Evolutionary conservation across 2,888 invertebrate species (phyloP), one percentile per base, ranked within the genome.

Genomic region (Drosophila yooni): DNA sequence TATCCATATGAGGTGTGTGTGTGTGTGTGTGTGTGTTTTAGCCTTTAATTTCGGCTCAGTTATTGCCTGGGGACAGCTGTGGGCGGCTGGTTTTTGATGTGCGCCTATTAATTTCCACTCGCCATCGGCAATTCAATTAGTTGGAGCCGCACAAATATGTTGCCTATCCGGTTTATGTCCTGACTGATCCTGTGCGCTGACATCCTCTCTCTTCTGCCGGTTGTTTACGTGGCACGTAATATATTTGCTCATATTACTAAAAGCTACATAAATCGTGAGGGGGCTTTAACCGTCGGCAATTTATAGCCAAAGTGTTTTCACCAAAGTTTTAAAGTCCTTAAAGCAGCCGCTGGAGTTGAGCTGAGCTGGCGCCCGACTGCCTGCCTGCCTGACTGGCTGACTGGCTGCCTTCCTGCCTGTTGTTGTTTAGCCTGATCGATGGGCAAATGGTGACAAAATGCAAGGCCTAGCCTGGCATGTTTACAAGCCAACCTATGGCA

Each of bases 381-480:
- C 25, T 18, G 3, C 13, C 33, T 31, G 10, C 10, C 33, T 10
- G 33, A 0, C 33, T 33, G 10, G n/a, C 54, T 18, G 27, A n/a
- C 27, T 18, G 3, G 13, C 8, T 33, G 11, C 13, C 34, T 34
- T 11, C 0, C 34, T 13, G 34, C 13, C 40, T n/a, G 40, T 43
- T 21, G 73, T 71, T 86, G 76, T 74, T 85, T 79, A 84, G 84
- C 85, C 89, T 88, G 89, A 88, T 88, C 88, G 89, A 88, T 88
- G 89, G 84, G 76, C 84, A 79, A 88, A 83, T 80, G 86, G 82
- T 88, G 89, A 88, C 88, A 88, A 89, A 89, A 86, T 83, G 86
- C 84, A 81, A 81, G 78, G 81, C 76, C 85, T 81, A 81, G 74
- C 66, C 69, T 76, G 88, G 72, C 81, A 80, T 86, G 87, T 88